Conservation (phyloP, 2,888 invertebrate genomes). For the Oeneis ivallda region DNA sequence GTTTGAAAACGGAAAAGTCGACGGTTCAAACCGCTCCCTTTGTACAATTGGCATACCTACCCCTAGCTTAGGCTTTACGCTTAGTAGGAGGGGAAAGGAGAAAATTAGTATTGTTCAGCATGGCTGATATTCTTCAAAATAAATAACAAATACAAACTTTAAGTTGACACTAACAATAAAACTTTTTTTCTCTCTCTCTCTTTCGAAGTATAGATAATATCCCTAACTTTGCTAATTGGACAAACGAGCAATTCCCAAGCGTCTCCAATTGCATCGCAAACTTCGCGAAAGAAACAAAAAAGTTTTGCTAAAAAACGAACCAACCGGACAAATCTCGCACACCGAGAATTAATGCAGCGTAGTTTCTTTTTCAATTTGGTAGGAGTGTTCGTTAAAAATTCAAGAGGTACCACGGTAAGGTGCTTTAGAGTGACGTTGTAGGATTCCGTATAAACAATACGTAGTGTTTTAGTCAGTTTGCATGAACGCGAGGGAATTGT, state of each 20-base stretch:
- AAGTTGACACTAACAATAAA: constrained; percentile 17
- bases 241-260: constrained; percentile 36
- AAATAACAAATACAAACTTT: not conserved
- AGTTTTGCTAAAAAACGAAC: constrained; percentile 8
- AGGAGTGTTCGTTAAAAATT: constrained; percentile 66
- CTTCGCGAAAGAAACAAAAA: constrained; percentile 27
- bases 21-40: too few species aligned
- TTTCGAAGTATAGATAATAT: constrained; percentile 19
- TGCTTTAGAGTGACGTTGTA: constrained; percentile 15
- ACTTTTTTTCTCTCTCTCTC: constrained; percentile 13
- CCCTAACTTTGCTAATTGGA: constrained; percentile 35
- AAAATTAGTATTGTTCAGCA: not conserved
- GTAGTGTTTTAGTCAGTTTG: constrained; percentile 14
- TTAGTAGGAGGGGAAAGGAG: too few species aligned
- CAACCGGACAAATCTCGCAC: constrained; percentile 50
- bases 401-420: constrained; percentile 43
- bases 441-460: constrained; percentile 22
- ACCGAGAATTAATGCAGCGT: constrained; percentile 57
- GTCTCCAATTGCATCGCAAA: constrained; percentile 39
- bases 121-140: not conserved
- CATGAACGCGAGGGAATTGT: not conserved
- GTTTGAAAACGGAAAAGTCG: too few species aligned
- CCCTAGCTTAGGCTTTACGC: too few species aligned
- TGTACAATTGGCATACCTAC: too few species aligned
- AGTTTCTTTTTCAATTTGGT: constrained; percentile 69